Conservation (phyloP, 2,797 vertebrate genomes). For the Psittacula echo region DNA sequence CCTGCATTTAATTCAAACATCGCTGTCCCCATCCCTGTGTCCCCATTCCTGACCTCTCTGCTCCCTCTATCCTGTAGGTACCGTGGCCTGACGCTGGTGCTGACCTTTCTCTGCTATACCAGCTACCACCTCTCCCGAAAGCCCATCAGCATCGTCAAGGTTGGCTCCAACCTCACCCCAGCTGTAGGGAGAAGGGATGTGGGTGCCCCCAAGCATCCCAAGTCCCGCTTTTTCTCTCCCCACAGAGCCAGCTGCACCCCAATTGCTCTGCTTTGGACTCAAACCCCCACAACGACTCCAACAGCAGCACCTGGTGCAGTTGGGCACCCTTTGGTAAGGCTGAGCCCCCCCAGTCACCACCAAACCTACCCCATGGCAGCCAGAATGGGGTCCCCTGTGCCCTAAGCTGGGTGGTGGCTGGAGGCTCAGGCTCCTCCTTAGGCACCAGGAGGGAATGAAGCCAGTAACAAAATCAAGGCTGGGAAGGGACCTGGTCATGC, state of each 20-base stretch:
- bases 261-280: conserved; percentile 84
- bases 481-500: fast-evolving
- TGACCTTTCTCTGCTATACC: conserved; percentile 94
- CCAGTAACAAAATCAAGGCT: not conserved
- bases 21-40: not conserved
- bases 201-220: fast-evolving
- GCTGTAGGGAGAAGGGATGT: fast-evolving
- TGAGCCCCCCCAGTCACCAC: not conserved
- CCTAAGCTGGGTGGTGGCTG: fast-evolving
- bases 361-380: not conserved
- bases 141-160: conserved; percentile 98
- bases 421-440: not conserved
- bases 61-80: conserved; percentile 80
- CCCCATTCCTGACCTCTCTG: fast-evolving
- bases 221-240: not conserved
- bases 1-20: not conserved
- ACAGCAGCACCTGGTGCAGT: conserved; percentile 90
- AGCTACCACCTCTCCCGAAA: conserved; percentile 96
- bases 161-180: conserved; percentile 39
- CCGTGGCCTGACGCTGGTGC: conserved; percentile 86
- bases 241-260: conserved; percentile 90
- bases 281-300: conserved; percentile 79
- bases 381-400: fast-evolving
- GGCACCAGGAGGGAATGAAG: conserved; percentile 23
- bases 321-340: conserved; percentile 95